Conservation (phyloP, 2,113 vertebrate species). For the Cranoglanis bouderius region DNA sequence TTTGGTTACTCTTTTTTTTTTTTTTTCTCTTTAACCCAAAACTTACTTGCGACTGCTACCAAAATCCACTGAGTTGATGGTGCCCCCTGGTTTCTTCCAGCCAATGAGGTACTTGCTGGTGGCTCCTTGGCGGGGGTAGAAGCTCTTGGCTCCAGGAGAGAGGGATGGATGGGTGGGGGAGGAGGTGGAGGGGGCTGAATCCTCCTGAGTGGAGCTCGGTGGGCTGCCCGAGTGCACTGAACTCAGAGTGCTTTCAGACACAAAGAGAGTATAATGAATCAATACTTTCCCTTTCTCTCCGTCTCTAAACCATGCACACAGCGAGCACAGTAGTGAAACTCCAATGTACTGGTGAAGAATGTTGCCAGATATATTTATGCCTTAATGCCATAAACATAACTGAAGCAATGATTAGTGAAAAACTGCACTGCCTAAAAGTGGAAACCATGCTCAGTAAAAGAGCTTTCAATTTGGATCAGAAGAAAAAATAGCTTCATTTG, state of each 20-base stretch:
- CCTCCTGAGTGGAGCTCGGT: constrained; percentile 88
- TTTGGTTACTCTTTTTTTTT: background rate
- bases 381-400: background rate
- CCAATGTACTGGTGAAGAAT: background rate
- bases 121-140: constrained; percentile 97
- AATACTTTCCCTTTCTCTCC: background rate
- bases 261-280: constrained; percentile 13
- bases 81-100: constrained; percentile 98
- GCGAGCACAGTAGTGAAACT: background rate
- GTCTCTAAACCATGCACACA: constrained; percentile 1
- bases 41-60: constrained; percentile 98
- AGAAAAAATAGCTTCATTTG: background rate
- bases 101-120: constrained; percentile 99
- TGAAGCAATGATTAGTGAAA: constrained; percentile 5
- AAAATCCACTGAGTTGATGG: constrained; percentile 98
- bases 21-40: background rate
- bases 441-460: background rate
- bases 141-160: constrained; percentile 90
- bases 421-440: constrained; percentile 9
- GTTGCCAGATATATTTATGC: background rate
- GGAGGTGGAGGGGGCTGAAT: constrained; percentile 80
- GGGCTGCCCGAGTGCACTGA: constrained; percentile 87
- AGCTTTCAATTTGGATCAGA: background rate
- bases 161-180: constrained; percentile 87
- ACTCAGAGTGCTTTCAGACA: constrained; percentile 56